These are phyloP conservation scores for Dendrophyllia cribrosa DNA, from an alignment of 64 coral and sea anemone genomes.

Conservation along the genomic window DNA sequence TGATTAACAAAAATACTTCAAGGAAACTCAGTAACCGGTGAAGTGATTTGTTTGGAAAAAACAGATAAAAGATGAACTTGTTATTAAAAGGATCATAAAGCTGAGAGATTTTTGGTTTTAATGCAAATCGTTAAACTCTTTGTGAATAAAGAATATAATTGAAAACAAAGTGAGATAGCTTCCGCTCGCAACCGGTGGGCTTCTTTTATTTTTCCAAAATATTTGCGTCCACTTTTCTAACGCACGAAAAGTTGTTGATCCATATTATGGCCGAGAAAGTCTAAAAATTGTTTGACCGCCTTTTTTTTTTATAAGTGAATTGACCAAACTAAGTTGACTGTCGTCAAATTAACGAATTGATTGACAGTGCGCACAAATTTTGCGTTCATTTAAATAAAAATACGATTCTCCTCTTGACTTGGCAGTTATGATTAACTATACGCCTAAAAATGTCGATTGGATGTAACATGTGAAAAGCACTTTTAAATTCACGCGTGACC, in stretches of 20 bases:
- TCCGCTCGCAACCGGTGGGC: not conserved
- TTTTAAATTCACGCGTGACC: not conserved
- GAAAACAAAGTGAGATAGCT: slow-evolving; percentile 9
- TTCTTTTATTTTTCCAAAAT: not conserved
- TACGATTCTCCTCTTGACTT: not conserved
- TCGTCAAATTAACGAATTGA: slow-evolving; percentile 4
- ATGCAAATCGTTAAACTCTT: slow-evolving; percentile 20
- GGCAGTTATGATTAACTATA: not conserved
- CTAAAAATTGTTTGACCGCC: not conserved
- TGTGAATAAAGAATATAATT: not conserved
- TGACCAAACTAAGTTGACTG: not conserved
- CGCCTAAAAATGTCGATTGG: not conserved
- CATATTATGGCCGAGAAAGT: not conserved
- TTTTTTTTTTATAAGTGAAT: not conserved
- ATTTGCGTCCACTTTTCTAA: not conserved
- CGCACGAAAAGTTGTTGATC: not conserved
- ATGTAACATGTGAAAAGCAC: not conserved
- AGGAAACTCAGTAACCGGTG: not conserved
- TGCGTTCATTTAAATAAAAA: not conserved
- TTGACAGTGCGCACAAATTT: not conserved
- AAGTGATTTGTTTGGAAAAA: not conserved
- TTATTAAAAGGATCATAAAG: slow-evolving; percentile 1
- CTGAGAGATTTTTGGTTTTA: not conserved
- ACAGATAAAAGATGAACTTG: slow-evolving; percentile 1
- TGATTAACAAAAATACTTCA: not conserved